These are phyloP conservation scores for Rhynchomys soricoides DNA, from an alignment of 2,113 vertebrate species.

Conservation along the genomic window DNA sequence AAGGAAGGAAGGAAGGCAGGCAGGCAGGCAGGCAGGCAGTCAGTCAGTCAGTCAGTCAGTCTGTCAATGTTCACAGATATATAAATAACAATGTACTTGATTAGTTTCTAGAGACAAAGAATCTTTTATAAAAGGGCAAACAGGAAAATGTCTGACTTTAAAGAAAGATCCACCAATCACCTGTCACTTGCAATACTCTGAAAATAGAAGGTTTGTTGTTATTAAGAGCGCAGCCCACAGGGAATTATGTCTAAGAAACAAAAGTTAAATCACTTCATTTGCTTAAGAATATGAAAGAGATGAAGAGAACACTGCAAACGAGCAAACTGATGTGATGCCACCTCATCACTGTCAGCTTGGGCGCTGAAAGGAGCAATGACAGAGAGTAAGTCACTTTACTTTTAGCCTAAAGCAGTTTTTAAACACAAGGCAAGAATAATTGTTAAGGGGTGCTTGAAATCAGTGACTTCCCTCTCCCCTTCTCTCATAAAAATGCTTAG, in stretches of 20 bases:
- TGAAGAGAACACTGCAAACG: background rate
- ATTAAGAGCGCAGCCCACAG: background rate
- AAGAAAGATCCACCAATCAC: background rate
- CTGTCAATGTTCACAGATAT: background rate
- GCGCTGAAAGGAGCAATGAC: slow-evolving; percentile 2
- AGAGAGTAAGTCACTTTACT: slow-evolving; percentile 14
- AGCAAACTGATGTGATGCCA: background rate
- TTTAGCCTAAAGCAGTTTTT: background rate
- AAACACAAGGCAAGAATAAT: background rate
- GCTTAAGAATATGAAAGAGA: slow-evolving; percentile 26
- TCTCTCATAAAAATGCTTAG: slow-evolving; percentile 26
- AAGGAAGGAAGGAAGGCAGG: too few relatives aligned
- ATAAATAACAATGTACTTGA: background rate
- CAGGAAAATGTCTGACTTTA: slow-evolving; percentile 23
- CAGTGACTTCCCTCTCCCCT: background rate
- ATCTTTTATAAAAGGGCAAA: slow-evolving; percentile 23
- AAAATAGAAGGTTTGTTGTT: background rate
- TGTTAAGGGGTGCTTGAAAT: background rate
- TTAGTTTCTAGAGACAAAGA: background rate
- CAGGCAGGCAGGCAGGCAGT: too few relatives aligned
- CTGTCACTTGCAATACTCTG: background rate
- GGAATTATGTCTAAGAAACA: background rate
- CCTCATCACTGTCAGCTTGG: background rate
- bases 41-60: too few relatives aligned
- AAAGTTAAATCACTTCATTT: slow-evolving; percentile 10